Conservation (phyloP, 2,888 invertebrate genomes). For the Falcaria lacertinaria region DNA sequence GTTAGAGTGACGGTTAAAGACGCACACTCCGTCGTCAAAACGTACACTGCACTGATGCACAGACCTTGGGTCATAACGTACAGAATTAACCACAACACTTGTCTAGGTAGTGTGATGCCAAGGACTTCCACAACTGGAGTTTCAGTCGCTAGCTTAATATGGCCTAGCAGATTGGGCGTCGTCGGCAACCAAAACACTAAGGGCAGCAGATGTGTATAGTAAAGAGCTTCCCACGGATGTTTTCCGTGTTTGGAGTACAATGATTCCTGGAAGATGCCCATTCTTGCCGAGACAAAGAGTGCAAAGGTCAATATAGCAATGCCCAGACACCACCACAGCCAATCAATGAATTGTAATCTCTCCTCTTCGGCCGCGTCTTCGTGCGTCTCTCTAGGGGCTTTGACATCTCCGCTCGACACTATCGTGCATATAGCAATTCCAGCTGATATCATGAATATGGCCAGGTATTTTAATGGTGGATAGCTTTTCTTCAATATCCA, state of each 20-base stretch:
- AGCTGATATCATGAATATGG: constrained; percentile 94
- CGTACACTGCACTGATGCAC: constrained; percentile 97
- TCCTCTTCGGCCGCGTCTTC: constrained; percentile 63
- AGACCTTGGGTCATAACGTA: constrained; percentile 94
- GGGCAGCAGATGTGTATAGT: constrained; percentile 93
- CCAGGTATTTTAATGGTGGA: constrained; percentile 90
- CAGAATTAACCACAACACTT: constrained; percentile 87
- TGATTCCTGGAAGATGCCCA: constrained; percentile 97
- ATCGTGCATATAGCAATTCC: constrained; percentile 96
- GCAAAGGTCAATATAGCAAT: constrained; percentile 92
- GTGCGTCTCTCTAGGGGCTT: constrained; percentile 70
- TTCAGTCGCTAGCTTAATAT: constrained; percentile 84
- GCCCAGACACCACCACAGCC: constrained; percentile 84
- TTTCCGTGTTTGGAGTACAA: constrained; percentile 92
- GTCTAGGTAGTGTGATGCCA: constrained; percentile 83
- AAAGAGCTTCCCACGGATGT: constrained; percentile 93
- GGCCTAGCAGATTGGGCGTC: constrained; percentile 86
- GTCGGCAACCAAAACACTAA: constrained; percentile 93
- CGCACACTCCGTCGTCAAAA: constrained; percentile 95
- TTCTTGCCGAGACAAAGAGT: constrained; percentile 93
- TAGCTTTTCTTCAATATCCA: constrained; percentile 92
- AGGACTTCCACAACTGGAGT: constrained; percentile 83
- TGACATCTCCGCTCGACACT: constrained; percentile 87
- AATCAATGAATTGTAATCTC: constrained; percentile 61
- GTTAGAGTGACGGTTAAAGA: constrained; percentile 97